These are phyloP conservation scores for Calephelis virginiensis DNA, from an alignment of 1,140 invertebrate genomes.

Conservation along the genomic window DNA sequence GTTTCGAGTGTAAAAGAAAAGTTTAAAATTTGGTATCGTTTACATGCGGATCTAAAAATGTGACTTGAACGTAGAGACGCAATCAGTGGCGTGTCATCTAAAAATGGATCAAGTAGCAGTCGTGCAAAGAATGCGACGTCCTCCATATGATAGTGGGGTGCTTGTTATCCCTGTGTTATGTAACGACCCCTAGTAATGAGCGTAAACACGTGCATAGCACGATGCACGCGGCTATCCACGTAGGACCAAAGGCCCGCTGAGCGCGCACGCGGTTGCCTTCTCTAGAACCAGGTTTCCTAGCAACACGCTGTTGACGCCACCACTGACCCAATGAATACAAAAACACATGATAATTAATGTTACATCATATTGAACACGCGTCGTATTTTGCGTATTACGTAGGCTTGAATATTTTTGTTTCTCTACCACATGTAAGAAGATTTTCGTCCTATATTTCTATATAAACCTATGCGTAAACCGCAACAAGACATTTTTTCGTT, in stretches of 20 bases:
- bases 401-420: constrained; percentile 45
- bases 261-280: constrained; percentile 63
- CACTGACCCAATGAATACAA: constrained; percentile 71
- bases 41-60: constrained; percentile 75
- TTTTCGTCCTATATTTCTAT: not conserved
- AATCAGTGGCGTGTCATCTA: constrained; percentile 68
- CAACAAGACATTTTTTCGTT: not conserved
- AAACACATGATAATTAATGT: constrained; percentile 69
- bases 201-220: constrained; percentile 56
- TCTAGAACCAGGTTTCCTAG: constrained; percentile 68
- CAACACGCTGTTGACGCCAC: constrained; percentile 74
- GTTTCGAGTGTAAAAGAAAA: constrained; percentile 34
- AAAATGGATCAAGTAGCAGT: constrained; percentile 69
- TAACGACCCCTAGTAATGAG: constrained; percentile 58
- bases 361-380: constrained; percentile 63
- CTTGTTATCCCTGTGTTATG: constrained; percentile 58
- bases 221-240: constrained; percentile 65
- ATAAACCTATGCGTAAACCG: not conserved
- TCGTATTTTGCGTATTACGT: constrained; percentile 49
- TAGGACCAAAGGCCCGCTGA: constrained; percentile 39
- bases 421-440: not conserved
- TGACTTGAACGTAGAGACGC: constrained; percentile 57
- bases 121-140: constrained; percentile 44
- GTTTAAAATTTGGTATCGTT: constrained; percentile 60
- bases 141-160: constrained; percentile 37